phyloP scores from a whole-genome alignment of 1,140 invertebrate genomes.

The Lordiphosa collinella region DNA sequence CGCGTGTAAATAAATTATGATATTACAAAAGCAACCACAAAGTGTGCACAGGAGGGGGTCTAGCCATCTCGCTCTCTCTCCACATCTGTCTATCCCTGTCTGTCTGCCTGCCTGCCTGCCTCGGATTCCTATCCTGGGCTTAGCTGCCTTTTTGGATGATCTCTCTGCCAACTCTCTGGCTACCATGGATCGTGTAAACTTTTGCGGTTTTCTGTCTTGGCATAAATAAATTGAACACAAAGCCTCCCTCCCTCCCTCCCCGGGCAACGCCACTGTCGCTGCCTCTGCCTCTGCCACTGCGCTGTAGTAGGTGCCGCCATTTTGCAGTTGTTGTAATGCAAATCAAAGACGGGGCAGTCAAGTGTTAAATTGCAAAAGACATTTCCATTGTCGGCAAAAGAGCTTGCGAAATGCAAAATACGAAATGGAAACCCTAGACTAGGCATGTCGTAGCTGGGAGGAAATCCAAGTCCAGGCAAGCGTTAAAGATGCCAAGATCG shows the following conservation, averaged over 20 bases:
- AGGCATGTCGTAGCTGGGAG: conserved; percentile 22
- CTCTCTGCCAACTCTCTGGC: conserved; percentile 33
- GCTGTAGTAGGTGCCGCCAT: conserved; percentile 26
- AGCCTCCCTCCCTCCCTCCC: background rate
- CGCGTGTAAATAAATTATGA: conserved; percentile 59
- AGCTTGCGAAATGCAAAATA: conserved; percentile 41
- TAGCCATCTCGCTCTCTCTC: background rate
- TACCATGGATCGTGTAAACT: conserved; percentile 54
- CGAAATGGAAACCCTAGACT: conserved; percentile 45
- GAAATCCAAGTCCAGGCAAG: conserved; percentile 47
- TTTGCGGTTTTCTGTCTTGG: conserved; percentile 57
- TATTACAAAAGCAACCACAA: conserved; percentile 58
- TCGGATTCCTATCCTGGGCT: conserved; percentile 5
- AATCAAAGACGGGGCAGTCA: conserved; percentile 52
- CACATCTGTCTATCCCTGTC: background rate
- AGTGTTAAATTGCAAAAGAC: conserved; percentile 77
- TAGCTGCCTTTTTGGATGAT: conserved; percentile 2
- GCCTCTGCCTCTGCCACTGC: no score
- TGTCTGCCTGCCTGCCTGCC: background rate
- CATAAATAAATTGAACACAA: conserved; percentile 52
- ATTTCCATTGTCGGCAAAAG: conserved; percentile 58
- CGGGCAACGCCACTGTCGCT: no score
- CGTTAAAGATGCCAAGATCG: conserved; percentile 46
- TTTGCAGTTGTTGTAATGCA: conserved; percentile 22
- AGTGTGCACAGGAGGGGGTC: conserved; percentile 30